Evolutionary conservation across 2,797 vertebrate species (phyloP).

Genomic region (Pampus argenteus): DNA sequence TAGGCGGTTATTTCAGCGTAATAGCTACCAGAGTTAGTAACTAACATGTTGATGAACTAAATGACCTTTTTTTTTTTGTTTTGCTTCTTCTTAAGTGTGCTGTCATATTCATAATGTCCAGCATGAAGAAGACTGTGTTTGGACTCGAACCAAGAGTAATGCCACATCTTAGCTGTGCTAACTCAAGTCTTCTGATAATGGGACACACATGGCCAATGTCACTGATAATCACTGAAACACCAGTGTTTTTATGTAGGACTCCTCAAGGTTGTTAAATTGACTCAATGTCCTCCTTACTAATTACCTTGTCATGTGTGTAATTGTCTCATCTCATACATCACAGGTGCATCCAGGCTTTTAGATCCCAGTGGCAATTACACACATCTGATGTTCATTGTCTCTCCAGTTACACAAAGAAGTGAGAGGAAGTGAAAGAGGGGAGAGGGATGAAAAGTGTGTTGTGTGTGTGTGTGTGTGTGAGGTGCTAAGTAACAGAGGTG

Average conservation of each 20-base stretch:
- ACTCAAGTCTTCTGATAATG: slow-evolving; percentile 63
- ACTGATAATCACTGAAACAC: slow-evolving; percentile 53
- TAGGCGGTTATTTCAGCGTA: background rate
- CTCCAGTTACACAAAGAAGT: slow-evolving; percentile 40
- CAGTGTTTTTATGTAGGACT: slow-evolving; percentile 55
- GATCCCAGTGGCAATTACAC: slow-evolving; percentile 63
- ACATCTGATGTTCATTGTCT: slow-evolving; percentile 78
- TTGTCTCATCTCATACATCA: slow-evolving; percentile 62
- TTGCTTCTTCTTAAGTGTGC: background rate
- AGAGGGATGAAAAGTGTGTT: slow-evolving; percentile 48
- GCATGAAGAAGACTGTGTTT: slow-evolving; percentile 15
- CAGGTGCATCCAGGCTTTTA: slow-evolving; percentile 67
- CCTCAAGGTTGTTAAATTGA: slow-evolving; percentile 63
- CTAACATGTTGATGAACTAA: background rate
- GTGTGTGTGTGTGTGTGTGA: slow-evolving; percentile 15
- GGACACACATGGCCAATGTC: slow-evolving; percentile 73
- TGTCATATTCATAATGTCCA: slow-evolving; percentile 9
- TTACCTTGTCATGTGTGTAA: slow-evolving; percentile 68
- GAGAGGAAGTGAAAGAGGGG: slow-evolving; percentile 38
- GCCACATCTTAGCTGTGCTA: slow-evolving; percentile 51
- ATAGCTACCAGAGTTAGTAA: background rate
- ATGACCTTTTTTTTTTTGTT: slow-evolving; percentile 1
- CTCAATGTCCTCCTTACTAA: slow-evolving; percentile 58
- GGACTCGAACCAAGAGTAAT: slow-evolving; percentile 43
- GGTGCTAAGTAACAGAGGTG: slow-evolving; percentile 51